Evolutionary conservation across 1,140 invertebrate species (phyloP), one percentile per base, ranked within the genome.

Genomic region (Papilio dardanus): DNA sequence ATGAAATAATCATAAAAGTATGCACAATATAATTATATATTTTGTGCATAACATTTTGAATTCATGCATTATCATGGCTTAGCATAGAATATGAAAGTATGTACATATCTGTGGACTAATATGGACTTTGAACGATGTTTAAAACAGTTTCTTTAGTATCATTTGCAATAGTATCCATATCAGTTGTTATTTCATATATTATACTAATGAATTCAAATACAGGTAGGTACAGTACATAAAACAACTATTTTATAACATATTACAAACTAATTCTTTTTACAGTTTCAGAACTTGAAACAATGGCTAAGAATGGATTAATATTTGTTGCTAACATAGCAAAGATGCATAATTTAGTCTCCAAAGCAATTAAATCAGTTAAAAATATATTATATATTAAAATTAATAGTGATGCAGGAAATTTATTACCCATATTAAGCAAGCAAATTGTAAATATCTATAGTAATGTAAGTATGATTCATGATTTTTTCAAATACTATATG

Each of bases 361-460:
- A 84, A 76, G 85, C 87, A n/a, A 86, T 87, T 71, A 86, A 88
- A 71, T 80, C 81, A 84, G 88, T 93, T 10, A 83, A 84, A 71
- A 88, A 86, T 77, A 81, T 91, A 14, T 79, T 93, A 50, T 93
- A 93, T 37, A 86, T 93, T 42, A 92, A 88, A 71, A 86, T 90
- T 69, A 85, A 88, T 76, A 81, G 75, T 19, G 82, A 78, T 21
- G 35, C 77, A 24, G 84, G 88, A 14, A 87, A 77, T 75, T 71
- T 79, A 40, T 67, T 88, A 14, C 83, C 87, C 62, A 74, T 86
- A 71, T 74, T 92, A n/a, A 90, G 83, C 81, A 89, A 83, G 50
- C 88, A 92, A 75, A 92, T 91, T 77, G 81, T 86, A 12, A 81
- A 88, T 76, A 77, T 92, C 31, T 92, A 92, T 82, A 82, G 85